Base-by-base conservation (phyloP, 1,140 invertebrate species). In the Halotydeus destructor region DNA sequence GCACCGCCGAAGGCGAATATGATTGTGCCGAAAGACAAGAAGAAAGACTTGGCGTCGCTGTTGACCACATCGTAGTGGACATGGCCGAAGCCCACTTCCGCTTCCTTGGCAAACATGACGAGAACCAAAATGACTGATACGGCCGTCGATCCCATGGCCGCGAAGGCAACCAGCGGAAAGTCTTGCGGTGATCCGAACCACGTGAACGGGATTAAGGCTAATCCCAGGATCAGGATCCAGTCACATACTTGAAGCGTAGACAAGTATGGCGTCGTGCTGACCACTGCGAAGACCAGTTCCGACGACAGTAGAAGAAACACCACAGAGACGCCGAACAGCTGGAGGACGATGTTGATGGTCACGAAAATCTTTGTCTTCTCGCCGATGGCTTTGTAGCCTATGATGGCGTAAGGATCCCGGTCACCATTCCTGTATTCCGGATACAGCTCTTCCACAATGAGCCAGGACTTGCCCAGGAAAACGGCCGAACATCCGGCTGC, bases 141-240 rank as follows among this genome's bases (percentile, higher is more conserved):
- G 4, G 23, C 16, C 1, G 42, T 41, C 2, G 27, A 25, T 22
- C 23, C 1, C 34, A 47, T 30, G 11, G 42, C 42, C n/a, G 6
- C 5, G 21, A 16, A 48, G 16, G 41, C 41, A 3, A 40, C 37
- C 22, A 46, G 37, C 74, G 69, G 69, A 55, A 76, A 76, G 49
- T 77, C 72, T 52, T 72, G 73, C 2, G 77, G 76, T 5, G 72
- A 70, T 26, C 73, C 74, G 1, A 76, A 63, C 62, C 75, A 74
- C 49, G 72, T 69, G 0, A 72, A 52, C 0, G 75, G 74, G 5
- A 66, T 67, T 3, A 78, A 60, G 0, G 62, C 50, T 2, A 60
- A 55, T 0, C 67, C 69, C 12, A 78, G 66, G 2, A 77, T 60
- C 2, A 76, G 52, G 47, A 75, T 67, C 64, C 71, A 72, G 26